phyloP scores from a whole-genome alignment of 2,113 vertebrate species.

The Gymnobelideus leadbeateri region DNA sequence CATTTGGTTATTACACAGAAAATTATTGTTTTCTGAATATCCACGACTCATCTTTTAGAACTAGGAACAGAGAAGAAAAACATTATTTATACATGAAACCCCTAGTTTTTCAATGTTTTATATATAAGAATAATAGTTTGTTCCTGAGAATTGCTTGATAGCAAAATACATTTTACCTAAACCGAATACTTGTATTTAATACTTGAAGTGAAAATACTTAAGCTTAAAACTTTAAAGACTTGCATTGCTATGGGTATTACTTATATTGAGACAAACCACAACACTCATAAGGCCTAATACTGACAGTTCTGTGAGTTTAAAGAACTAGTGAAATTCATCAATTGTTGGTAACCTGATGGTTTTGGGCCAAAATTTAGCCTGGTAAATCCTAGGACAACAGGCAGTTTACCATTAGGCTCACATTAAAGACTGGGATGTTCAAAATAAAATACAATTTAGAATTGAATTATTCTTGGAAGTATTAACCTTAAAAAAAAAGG shows the following conservation, averaged over 20 bases:
- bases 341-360: background rate
- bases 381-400: background rate
- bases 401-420: background rate
- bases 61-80: slow-evolving; percentile 67
- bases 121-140: slow-evolving; percentile 41
- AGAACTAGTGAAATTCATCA: background rate
- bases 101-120: slow-evolving; percentile 32
- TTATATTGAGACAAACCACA: background rate
- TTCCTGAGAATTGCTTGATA: slow-evolving; percentile 48
- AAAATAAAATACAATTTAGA: slow-evolving; percentile 31
- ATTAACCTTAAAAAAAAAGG: slow-evolving; percentile 21
- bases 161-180: slow-evolving; percentile 53
- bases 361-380: background rate
- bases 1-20: slow-evolving; percentile 93
- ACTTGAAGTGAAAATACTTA: background rate
- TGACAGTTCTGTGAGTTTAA: background rate
- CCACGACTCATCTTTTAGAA: slow-evolving; percentile 92
- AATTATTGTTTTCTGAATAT: slow-evolving; percentile 96
- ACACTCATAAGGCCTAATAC: background rate
- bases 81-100: slow-evolving; percentile 46
- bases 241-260: background rate
- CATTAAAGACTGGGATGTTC: background rate
- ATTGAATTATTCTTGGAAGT: background rate
- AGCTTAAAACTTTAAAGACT: background rate
- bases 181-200: slow-evolving; percentile 26